Evolutionary conservation across 2,888 invertebrate genomes (phyloP).

Genomic region (Oithona nana): DNA sequence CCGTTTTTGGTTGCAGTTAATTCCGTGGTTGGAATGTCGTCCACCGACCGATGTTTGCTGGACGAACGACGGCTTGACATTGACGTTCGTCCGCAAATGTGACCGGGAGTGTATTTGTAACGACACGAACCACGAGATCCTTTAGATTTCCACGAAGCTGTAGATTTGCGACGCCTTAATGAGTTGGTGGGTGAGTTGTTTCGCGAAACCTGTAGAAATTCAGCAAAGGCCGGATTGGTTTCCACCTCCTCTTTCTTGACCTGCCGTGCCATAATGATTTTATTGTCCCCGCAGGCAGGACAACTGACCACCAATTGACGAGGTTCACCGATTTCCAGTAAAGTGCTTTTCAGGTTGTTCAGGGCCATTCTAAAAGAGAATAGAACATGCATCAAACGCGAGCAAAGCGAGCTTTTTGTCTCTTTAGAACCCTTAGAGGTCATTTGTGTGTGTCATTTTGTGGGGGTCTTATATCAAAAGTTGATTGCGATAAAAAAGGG

Average conservation of each 20-base stretch:
- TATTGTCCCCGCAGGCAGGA: slow-evolving; percentile 13
- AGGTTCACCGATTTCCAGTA: slow-evolving; percentile 13
- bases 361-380: background rate
- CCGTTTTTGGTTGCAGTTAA: slow-evolving; percentile 2
- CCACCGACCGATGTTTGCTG: background rate
- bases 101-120: background rate
- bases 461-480: no score
- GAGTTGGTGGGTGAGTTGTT: background rate
- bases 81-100: background rate
- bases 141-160: background rate
- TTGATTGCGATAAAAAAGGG: no score
- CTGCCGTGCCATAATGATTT: slow-evolving; percentile 10
- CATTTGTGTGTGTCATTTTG: no score
- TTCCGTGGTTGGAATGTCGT: background rate
- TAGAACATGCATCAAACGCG: no score
- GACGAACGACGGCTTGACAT: background rate
- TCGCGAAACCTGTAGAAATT: slow-evolving; percentile 7
- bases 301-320: slow-evolving; percentile 12
- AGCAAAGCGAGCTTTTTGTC: no score
- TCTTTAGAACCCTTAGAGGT: no score
- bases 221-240: slow-evolving; percentile 15
- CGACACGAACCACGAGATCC: background rate
- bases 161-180: background rate
- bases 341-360: background rate
- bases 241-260: slow-evolving; percentile 15